These are phyloP conservation scores for Botia kubotai DNA, from an alignment of 2,797 vertebrate genomes.

Conservation along the genomic window DNA sequence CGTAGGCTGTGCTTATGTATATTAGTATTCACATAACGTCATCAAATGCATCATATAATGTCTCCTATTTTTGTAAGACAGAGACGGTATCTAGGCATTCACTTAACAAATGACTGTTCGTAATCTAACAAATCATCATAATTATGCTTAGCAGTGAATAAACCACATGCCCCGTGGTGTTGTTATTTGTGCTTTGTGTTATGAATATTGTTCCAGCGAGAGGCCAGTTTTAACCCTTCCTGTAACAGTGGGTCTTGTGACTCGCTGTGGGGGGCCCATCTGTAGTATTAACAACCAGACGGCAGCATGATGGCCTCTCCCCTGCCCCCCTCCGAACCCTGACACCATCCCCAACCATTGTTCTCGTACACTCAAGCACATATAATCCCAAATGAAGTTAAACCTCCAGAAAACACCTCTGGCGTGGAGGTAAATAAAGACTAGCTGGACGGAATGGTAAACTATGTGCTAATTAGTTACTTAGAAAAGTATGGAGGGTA, in stretches of 20 bases:
- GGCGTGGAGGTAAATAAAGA: conserved; percentile 49
- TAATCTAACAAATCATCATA: not conserved
- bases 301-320: conserved; percentile 33
- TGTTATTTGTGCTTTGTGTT: conserved; percentile 17
- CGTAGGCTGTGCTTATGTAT: not conserved
- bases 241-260: conserved; percentile 53
- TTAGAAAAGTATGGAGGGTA: not conserved
- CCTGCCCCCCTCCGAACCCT: conserved; percentile 33
- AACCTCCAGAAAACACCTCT: conserved; percentile 58
- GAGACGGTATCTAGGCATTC: not conserved
- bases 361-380: conserved; percentile 35
- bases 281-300: conserved; percentile 53
- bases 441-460: conserved; percentile 2
- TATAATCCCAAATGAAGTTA: conserved; percentile 47
- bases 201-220: not conserved
- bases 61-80: not conserved
- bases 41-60: not conserved
- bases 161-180: not conserved
- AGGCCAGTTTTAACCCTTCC: conserved; percentile 37
- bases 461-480: conserved; percentile 16
- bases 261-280: conserved; percentile 57
- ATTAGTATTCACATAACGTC: not conserved
- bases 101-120: not conserved
- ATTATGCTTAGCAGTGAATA: not conserved
- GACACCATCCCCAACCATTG: conserved; percentile 40